Evolutionary conservation across 2,888 invertebrate genomes (phyloP).

Genomic region (Synergus laeviventris): DNA sequence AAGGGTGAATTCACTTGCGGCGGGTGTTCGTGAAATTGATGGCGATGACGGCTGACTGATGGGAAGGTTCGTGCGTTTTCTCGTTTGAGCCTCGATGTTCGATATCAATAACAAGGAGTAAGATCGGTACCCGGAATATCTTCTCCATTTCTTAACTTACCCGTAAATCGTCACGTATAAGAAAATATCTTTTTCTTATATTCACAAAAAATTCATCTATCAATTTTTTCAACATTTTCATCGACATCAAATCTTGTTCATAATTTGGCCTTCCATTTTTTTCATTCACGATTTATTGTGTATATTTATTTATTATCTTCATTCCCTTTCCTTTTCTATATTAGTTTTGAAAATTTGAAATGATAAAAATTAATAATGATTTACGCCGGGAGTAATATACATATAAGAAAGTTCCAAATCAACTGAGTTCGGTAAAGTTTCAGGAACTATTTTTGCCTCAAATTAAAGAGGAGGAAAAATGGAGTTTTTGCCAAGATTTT

Average conservation of each 20-base stretch:
- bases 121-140: constrained; percentile 45
- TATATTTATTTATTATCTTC: no score
- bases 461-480: constrained; percentile 1
- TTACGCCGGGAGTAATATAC: no score
- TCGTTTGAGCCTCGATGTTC: constrained; percentile 38
- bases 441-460: no score
- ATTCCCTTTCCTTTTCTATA: no score
- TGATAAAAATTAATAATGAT: no score
- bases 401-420: no score
- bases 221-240: neutral
- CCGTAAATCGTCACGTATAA: constrained; percentile 12
- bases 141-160: constrained; percentile 31
- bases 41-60: constrained; percentile 61
- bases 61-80: constrained; percentile 54
- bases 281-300: no score
- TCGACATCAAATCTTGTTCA: neutral
- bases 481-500: constrained; percentile 6
- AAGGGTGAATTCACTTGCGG: constrained; percentile 22
- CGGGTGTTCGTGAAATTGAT: constrained; percentile 10
- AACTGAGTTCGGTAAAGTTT: no score
- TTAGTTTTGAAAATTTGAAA: no score
- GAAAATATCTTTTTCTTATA: constrained; percentile 1
- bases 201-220: neutral
- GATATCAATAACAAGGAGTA: constrained; percentile 47
- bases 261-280: neutral